A percentile compares a stretch with the other conserved stretches of the same genome.
Evolutionary conservation across 2,113 vertebrate species (phyloP).

Genomic region (Brachyistius frenatus): DNA sequence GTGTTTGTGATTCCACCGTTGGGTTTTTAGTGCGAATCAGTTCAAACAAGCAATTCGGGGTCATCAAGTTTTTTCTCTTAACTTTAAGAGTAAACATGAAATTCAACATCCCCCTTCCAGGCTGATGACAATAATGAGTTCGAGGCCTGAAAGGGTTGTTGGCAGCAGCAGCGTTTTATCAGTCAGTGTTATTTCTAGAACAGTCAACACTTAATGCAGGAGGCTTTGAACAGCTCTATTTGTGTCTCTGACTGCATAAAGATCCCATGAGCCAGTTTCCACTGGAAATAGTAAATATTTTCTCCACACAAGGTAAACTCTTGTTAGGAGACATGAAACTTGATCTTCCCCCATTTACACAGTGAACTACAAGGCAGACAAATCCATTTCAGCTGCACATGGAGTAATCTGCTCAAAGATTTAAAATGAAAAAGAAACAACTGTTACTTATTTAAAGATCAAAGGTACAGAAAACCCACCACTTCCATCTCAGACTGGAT

Average conservation of each 20-base stretch:
- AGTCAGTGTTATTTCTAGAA: not conserved
- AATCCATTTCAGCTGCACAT: too few species aligned
- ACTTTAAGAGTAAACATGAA: too few species aligned
- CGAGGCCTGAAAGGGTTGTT: not conserved
- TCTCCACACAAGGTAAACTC: not conserved
- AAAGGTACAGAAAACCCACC: too few species aligned
- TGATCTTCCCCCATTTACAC: not conserved
- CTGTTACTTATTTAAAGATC: not conserved
- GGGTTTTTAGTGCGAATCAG: too few species aligned
- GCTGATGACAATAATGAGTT: too few species aligned
- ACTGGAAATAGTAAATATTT: not conserved
- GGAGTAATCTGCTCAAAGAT: not conserved
- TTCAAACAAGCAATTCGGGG: too few species aligned
- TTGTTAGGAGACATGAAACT: not conserved
- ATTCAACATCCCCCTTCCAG: too few species aligned
- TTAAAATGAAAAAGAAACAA: not conserved
- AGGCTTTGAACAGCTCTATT: slow-evolving; percentile 6
- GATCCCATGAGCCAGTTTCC: slow-evolving; percentile 7
- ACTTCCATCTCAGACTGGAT: too few species aligned
- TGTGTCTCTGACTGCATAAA: not conserved
- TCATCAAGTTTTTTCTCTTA: too few species aligned
- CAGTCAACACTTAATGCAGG: not conserved
- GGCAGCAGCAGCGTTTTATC: not conserved
- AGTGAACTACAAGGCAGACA: not conserved
- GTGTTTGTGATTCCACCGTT: too few species aligned